A percentile compares a stretch with the other conserved stretches of the same genome.
Evolutionary conservation across 2,797 vertebrate genomes (phyloP).

Genomic region (Sebastes cheni): DNA sequence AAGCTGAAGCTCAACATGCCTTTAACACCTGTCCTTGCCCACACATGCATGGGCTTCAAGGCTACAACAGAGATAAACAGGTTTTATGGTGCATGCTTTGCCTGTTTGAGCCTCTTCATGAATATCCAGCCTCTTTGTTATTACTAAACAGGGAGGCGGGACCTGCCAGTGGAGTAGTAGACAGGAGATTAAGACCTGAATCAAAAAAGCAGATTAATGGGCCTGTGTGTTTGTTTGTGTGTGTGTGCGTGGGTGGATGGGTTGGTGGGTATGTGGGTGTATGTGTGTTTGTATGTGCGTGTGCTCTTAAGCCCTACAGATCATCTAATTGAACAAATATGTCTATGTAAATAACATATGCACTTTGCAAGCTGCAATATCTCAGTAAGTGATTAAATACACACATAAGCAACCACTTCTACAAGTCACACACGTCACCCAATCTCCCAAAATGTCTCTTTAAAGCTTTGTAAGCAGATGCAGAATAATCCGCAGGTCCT

Average conservation of each 20-base stretch:
- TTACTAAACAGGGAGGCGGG: constrained; percentile 70
- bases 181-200: constrained; percentile 77
- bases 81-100: constrained; percentile 56
- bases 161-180: constrained; percentile 64
- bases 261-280: constrained; percentile 1
- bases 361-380: constrained; percentile 1
- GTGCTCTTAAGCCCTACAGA: constrained; percentile 4
- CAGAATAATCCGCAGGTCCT: constrained; percentile 42
- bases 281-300: not conserved
- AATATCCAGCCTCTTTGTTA: constrained; percentile 69
- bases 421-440: constrained; percentile 23
- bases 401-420: not conserved
- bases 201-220: constrained; percentile 76
- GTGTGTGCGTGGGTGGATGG: constrained; percentile 7
- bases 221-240: constrained; percentile 19
- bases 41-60: not conserved
- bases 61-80: constrained; percentile 56
- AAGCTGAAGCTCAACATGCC: not conserved
- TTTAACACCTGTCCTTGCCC: not conserved
- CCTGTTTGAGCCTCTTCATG: constrained; percentile 52
- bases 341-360: constrained; percentile 14
- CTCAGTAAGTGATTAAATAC: constrained; percentile 9
- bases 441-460: constrained; percentile 38
- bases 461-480: constrained; percentile 40
- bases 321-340: constrained; percentile 42